phyloP scores from a whole-genome alignment of 2,888 invertebrate species.

The Smittia sp. region DNA sequence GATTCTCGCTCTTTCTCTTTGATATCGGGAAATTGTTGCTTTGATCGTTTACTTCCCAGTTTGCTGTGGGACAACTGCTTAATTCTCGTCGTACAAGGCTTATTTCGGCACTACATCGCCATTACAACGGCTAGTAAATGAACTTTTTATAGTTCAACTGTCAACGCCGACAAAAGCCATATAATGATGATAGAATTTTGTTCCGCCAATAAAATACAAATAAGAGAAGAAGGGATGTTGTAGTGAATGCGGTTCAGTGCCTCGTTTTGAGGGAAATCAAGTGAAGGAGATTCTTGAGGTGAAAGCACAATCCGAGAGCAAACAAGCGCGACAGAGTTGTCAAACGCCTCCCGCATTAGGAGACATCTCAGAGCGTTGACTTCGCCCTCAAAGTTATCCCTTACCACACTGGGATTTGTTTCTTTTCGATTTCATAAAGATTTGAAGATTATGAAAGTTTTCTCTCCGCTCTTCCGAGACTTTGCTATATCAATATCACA shows the following conservation, averaged over 20 bases:
- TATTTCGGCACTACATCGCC: too few relatives aligned
- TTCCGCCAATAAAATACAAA: background rate
- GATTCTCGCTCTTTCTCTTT: background rate
- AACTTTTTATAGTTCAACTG: background rate
- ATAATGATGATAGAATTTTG: slow-evolving; percentile 13
- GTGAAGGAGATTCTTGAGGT: background rate
- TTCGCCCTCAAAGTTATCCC: background rate
- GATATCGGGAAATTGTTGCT: slow-evolving; percentile 7
- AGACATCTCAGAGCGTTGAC: background rate
- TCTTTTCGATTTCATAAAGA: slow-evolving; percentile 40
- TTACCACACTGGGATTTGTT: slow-evolving; percentile 30
- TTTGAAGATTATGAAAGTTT: slow-evolving; percentile 41
- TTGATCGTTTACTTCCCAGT: background rate
- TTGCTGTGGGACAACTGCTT: background rate
- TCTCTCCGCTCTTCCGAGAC: slow-evolving; percentile 22
- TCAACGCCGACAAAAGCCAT: background rate
- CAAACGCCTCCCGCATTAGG: too few relatives aligned
- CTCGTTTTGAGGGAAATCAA: background rate
- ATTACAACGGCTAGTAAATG: too few relatives aligned
- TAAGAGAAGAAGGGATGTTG: background rate
- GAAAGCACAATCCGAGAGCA: background rate
- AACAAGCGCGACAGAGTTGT: too few relatives aligned
- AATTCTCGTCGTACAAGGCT: background rate
- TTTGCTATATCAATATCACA: slow-evolving; percentile 32
- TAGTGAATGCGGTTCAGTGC: slow-evolving; percentile 1